Conservation (phyloP, 1,140 invertebrate species). For the Diachasmimorpha longicaudata region DNA sequence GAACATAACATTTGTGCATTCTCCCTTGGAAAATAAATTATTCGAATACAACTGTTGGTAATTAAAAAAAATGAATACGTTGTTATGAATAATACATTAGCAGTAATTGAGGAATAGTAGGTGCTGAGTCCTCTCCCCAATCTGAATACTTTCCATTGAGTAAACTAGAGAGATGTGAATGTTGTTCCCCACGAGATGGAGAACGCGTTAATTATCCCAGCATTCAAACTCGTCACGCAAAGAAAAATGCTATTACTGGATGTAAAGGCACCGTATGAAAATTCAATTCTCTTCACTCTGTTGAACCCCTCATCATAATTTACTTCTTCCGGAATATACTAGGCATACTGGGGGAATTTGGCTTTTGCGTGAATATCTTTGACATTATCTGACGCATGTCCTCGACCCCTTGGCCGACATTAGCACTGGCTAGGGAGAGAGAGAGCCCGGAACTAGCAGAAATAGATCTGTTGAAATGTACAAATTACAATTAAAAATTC, state of each 20-base stretch:
- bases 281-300: background rate
- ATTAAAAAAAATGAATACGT: background rate
- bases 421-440: slow-evolving; percentile 55
- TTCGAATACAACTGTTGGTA: background rate
- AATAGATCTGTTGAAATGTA: slow-evolving; percentile 39
- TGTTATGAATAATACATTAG: background rate
- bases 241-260: background rate
- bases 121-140: background rate
- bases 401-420: slow-evolving; percentile 68
- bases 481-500: background rate
- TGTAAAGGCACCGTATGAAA: background rate
- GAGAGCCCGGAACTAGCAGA: slow-evolving; percentile 52
- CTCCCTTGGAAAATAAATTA: background rate
- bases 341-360: slow-evolving; percentile 54
- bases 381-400: slow-evolving; percentile 68
- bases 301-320: slow-evolving; percentile 1
- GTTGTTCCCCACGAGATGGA: too few species aligned
- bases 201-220: too few species aligned
- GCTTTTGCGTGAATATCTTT: slow-evolving; percentile 67
- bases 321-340: slow-evolving; percentile 63
- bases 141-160: background rate
- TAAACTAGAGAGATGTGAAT: background rate
- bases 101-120: background rate
- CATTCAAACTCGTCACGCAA: background rate
- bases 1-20: too few species aligned